Evolutionary conservation across 2,113 vertebrate species (phyloP).

Genomic region (Butorides virescens): DNA sequence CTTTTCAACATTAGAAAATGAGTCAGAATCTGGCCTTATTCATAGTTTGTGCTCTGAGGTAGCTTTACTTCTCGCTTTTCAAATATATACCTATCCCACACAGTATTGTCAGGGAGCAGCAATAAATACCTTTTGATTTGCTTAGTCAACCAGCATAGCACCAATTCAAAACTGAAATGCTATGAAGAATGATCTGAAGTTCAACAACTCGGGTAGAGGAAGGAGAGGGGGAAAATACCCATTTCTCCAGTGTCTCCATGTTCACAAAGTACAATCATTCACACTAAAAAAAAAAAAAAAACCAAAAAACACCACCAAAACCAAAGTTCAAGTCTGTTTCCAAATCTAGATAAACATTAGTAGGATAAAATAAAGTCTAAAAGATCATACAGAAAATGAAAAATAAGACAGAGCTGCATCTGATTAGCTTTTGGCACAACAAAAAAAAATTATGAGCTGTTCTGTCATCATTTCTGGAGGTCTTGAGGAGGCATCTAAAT

Average conservation of each 20-base stretch:
- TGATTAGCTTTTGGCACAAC: not conserved
- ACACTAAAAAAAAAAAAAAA: not conserved
- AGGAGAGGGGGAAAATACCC: not conserved
- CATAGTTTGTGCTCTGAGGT: not conserved
- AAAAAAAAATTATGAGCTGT: not conserved
- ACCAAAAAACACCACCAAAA: no score
- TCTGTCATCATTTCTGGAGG: slow-evolving; percentile 28
- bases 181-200: not conserved
- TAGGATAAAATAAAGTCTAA: not conserved
- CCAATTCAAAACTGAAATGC: not conserved
- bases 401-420: not conserved
- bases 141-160: not conserved
- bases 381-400: not conserved
- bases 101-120: not conserved
- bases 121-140: not conserved
- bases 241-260: not conserved
- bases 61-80: not conserved
- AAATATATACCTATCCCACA: not conserved
- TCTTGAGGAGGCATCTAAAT: slow-evolving; percentile 1
- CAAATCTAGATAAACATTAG: not conserved
- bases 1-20: not conserved
- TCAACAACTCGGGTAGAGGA: not conserved
- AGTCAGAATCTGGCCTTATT: slow-evolving; percentile 8
- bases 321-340: not conserved
- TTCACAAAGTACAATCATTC: not conserved